Conservation (phyloP, 2,888 invertebrate genomes). For the Nemurella pictetii region DNA sequence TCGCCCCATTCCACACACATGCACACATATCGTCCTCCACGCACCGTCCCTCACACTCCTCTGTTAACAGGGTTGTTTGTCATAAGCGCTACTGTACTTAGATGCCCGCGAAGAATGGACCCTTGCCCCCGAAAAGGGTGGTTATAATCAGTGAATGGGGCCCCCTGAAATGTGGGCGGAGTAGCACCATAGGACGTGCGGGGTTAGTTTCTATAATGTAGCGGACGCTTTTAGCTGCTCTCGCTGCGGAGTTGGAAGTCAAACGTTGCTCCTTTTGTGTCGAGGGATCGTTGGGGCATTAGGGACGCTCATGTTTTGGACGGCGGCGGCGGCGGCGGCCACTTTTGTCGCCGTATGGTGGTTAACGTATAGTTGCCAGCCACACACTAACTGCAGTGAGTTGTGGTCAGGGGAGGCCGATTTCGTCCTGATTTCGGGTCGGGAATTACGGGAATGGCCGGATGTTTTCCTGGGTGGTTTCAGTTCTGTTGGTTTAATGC, state of each 20-base stretch:
- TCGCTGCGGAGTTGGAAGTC: neutral
- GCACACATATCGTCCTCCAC: constrained; percentile 1
- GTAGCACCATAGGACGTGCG: neutral
- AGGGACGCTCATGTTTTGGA: neutral
- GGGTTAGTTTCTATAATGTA: neutral
- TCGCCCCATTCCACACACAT: constrained; percentile 14
- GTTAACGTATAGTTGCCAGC: neutral
- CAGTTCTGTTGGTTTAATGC: too few species aligned
- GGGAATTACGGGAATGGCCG: neutral
- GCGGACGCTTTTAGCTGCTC: neutral
- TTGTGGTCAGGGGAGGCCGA: neutral
- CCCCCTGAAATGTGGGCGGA: neutral
- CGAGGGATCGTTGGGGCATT: neutral
- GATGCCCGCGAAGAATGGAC: neutral
- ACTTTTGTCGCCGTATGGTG: neutral
- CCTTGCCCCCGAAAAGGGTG: neutral
- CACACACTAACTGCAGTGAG: neutral
- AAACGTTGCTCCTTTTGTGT: neutral
- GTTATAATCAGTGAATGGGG: neutral
- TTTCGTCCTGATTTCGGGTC: neutral
- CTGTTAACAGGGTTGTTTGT: constrained; percentile 33
- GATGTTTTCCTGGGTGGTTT: neutral
- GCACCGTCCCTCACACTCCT: constrained; percentile 17
- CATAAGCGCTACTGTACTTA: constrained; percentile 21
- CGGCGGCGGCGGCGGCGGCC: neutral